Conservation (phyloP, 1,140 invertebrate genomes). For the Neelides sp. region DNA sequence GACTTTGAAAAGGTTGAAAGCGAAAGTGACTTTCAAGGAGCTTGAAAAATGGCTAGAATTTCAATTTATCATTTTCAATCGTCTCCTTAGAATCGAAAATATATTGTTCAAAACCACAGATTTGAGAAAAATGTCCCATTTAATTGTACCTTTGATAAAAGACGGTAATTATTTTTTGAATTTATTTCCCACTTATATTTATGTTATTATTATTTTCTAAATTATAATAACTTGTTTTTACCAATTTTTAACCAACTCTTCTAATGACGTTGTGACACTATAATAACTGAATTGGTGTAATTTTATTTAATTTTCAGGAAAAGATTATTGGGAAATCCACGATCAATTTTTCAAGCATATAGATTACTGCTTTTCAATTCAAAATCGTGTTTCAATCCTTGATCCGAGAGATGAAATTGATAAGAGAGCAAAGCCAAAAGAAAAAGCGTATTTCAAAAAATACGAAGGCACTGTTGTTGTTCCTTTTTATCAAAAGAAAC, state of each 20-base stretch:
- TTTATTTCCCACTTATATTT: background rate
- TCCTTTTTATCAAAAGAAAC: conserved; percentile 4
- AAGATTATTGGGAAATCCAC: no score
- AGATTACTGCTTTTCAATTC: no score
- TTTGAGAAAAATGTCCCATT: background rate
- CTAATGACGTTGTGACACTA: no score
- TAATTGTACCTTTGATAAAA: background rate
- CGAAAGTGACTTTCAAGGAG: background rate
- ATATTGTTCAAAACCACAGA: background rate
- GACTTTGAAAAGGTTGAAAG: background rate
- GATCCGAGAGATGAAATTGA: no score
- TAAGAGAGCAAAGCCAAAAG: no score
- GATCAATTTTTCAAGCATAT: no score
- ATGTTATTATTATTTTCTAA: no score
- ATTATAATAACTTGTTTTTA: background rate
- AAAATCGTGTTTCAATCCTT: no score
- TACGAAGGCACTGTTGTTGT: background rate
- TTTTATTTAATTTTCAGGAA: no score
- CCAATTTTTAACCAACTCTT: background rate
- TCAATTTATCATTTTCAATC: conserved; percentile 1
- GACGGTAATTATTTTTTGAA: background rate
- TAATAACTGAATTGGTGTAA: no score
- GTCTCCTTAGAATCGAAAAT: conserved; percentile 3
- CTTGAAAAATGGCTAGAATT: background rate
- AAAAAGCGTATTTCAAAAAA: background rate